Conservation (phyloP, 2,888 invertebrate species). For the Oxyteleia sp. region DNA sequence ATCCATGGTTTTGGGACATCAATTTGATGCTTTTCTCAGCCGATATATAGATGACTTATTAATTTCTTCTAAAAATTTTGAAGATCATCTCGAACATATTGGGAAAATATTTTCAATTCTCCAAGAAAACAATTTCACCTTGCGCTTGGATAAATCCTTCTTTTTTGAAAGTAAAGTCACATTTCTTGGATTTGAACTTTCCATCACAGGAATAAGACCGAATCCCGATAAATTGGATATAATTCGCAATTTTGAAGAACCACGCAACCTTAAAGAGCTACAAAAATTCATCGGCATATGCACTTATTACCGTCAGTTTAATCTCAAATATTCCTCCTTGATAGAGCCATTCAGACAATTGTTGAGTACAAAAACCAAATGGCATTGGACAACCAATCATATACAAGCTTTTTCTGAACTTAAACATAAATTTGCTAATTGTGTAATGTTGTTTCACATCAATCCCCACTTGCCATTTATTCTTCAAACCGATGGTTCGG, state of each 20-base stretch:
- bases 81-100: slow-evolving; percentile 16
- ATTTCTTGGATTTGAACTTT: slow-evolving; percentile 56
- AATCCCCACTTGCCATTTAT: slow-evolving; percentile 4
- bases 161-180: slow-evolving; percentile 72
- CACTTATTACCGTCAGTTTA: no score
- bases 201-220: slow-evolving; percentile 24
- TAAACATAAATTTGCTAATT: slow-evolving; percentile 50
- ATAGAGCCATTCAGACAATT: neutral
- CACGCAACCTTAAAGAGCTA: slow-evolving; percentile 76
- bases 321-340: neutral
- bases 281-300: slow-evolving; percentile 75
- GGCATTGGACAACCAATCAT: neutral
- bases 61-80: neutral
- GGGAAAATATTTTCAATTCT: slow-evolving; percentile 4
- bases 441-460: slow-evolving; percentile 46
- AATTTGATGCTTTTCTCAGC: slow-evolving; percentile 42
- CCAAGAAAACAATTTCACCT: slow-evolving; percentile 51
- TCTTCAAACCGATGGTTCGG: no score
- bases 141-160: slow-evolving; percentile 72
- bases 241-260: slow-evolving; percentile 75
- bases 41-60: slow-evolving; percentile 59
- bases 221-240: no score
- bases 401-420: slow-evolving; percentile 30
- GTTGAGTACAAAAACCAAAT: neutral
- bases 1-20: slow-evolving; percentile 75